Conservation (phyloP, 2,113 vertebrate genomes). For the Puma concolor region DNA sequence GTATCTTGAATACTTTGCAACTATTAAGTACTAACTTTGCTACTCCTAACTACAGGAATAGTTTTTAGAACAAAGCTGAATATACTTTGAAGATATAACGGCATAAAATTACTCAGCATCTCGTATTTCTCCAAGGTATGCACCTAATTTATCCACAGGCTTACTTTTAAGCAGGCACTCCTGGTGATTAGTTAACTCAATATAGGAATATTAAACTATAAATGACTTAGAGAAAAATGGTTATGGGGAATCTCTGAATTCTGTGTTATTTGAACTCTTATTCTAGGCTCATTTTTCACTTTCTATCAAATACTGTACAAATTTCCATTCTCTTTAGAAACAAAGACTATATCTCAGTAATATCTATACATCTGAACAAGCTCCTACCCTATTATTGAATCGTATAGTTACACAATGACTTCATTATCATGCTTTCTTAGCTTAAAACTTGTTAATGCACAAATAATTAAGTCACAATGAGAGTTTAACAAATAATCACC, state of each 20-base stretch:
- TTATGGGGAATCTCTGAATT: slow-evolving; percentile 70
- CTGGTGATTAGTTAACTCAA: slow-evolving; percentile 58
- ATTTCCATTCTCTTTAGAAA: slow-evolving; percentile 67
- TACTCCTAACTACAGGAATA: slow-evolving; percentile 19
- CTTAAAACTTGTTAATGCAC: slow-evolving; percentile 49
- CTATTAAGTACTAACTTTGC: not conserved
- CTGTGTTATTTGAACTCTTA: slow-evolving; percentile 63
- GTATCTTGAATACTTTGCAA: not conserved
- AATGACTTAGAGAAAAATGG: slow-evolving; percentile 67
- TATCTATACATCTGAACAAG: slow-evolving; percentile 72
- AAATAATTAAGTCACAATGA: slow-evolving; percentile 66
- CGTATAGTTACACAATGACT: slow-evolving; percentile 44
- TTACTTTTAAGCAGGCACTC: slow-evolving; percentile 44
- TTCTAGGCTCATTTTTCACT: slow-evolving; percentile 66
- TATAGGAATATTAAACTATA: slow-evolving; percentile 58
- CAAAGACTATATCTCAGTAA: slow-evolving; percentile 66
- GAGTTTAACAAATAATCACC: slow-evolving; percentile 44
- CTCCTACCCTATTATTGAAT: slow-evolving; percentile 37
- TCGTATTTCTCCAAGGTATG: slow-evolving; percentile 62
- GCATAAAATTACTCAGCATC: slow-evolving; percentile 62
- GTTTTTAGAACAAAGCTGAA: slow-evolving; percentile 55
- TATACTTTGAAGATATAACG: not conserved
- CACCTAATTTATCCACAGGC: slow-evolving; percentile 42
- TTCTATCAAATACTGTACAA: slow-evolving; percentile 68
- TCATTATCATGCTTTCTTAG: slow-evolving; percentile 49